phyloP scores from a whole-genome alignment of 2,113 vertebrate genomes.

The Microcebus jonahi region DNA sequence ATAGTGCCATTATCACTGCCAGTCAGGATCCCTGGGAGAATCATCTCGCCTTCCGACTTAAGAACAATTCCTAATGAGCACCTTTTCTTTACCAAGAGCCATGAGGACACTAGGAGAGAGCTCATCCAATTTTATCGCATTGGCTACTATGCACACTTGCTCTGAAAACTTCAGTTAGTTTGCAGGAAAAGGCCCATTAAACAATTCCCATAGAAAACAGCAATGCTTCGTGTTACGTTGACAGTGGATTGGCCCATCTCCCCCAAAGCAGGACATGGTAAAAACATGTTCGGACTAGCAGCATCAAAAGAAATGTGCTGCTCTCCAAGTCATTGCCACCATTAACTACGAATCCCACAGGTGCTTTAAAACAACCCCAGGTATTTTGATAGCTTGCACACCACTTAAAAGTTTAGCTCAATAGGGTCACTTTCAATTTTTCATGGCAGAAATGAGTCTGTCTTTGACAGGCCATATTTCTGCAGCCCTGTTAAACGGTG shows the following conservation, averaged over 20 bases:
- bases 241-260: rapidly evolving
- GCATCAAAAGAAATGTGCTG: rapidly evolving
- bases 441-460: neutral
- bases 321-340: rapidly evolving
- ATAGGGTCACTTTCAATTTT: neutral
- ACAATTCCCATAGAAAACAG: rapidly evolving
- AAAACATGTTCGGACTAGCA: rapidly evolving
- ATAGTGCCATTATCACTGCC: rapidly evolving
- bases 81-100: neutral
- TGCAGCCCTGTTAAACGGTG: neutral
- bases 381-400: neutral
- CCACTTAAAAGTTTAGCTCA: neutral
- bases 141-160: rapidly evolving
- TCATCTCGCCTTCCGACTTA: neutral
- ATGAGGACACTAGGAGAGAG: rapidly evolving
- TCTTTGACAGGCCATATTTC: neutral
- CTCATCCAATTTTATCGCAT: rapidly evolving
- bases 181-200: neutral
- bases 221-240: rapidly evolving
- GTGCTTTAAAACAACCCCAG: neutral
- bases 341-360: neutral
- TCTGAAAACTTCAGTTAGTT: rapidly evolving
- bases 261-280: rapidly evolving
- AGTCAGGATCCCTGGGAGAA: neutral
- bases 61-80: neutral